These are phyloP conservation scores for Oscheius onirici DNA, from an alignment of 2,888 invertebrate genomes.

Conservation along the genomic window DNA sequence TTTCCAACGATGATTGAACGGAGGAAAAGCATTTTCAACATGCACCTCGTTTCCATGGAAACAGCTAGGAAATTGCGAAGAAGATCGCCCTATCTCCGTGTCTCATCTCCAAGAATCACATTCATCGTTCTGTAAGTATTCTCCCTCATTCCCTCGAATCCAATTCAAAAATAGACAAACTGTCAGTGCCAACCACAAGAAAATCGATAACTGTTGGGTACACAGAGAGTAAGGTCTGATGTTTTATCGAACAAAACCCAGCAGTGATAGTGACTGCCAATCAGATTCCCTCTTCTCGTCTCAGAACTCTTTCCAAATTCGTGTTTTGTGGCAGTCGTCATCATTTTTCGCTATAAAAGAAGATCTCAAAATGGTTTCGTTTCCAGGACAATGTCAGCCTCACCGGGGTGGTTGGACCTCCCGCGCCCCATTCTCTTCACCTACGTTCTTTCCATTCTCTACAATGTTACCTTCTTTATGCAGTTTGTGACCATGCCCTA, in stretches of 20 bases:
- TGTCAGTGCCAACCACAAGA: neutral
- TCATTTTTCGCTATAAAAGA: too few relatives aligned
- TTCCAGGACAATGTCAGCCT: neutral
- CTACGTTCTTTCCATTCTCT: constrained; percentile 54
- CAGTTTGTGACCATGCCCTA: constrained; percentile 56
- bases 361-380: neutral
- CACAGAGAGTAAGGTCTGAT: constrained; percentile 22
- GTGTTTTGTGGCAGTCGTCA: neutral
- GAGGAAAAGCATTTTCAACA: too few relatives aligned
- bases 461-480: constrained; percentile 61
- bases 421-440: constrained; percentile 50
- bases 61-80: too few relatives aligned
- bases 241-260: constrained; percentile 25
- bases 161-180: neutral
- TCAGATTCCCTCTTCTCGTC: neutral
- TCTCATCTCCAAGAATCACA: too few relatives aligned
- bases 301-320: constrained; percentile 10
- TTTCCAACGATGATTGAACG: too few relatives aligned
- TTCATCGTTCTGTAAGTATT: neutral
- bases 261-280: constrained; percentile 5
- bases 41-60: too few relatives aligned
- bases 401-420: constrained; percentile 14
- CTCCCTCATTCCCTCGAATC: neutral
- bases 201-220: constrained; percentile 23
- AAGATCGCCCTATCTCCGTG: too few relatives aligned